Evolutionary conservation across 2,113 vertebrate genomes (phyloP), one percentile per base, ranked within the genome.

Genomic region (Cynoglossus semilaevis): DNA sequence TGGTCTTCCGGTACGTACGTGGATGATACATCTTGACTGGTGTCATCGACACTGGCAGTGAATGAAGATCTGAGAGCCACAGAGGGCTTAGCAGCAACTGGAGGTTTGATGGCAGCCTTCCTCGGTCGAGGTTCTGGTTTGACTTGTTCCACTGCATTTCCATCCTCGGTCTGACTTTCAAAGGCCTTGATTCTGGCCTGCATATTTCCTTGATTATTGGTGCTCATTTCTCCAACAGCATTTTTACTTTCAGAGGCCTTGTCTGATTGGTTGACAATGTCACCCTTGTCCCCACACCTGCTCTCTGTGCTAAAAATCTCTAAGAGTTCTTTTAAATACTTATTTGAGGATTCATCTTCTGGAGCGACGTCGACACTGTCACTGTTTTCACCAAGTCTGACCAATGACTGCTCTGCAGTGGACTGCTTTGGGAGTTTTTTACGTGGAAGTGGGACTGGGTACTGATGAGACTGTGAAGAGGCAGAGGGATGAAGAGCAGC

Each of bases 151-250:
- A 15, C 42, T 42, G 51, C 82, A 36, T 56, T 48, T 46, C 19
- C 56, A 34, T 73, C 88, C 58, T 93, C 89, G 1, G 63, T 54
- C 83, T 96, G 94, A 63, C 77, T 88, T 85, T 98, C 96, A 59
- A 97, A 96, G 41, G 90, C 93, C 90, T 95, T 93, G 84, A 98
- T 96, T 62, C 87, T 91, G 68, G 93, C 91, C 70, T 86, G 86
- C 75, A 98, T 87, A 65, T 87, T 93, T 60, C 90, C 91, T 76
- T 94, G 92, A 85, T 63, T 93, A 67, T 85, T 86, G 57, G 69
- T 40, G 58, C 70, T 93, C 97, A 98, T 97, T 64, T 79, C 84
- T 72, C 82, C 84, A 62, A 61, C 72, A 1, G 59, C 73, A 69
- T 85, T 68, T 18, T 84, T 80, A 44, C 36, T 76, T 53, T 46